Percentiles rank a stretch among this genome's conserved stretches.
Conservation (phyloP, 2,888 invertebrate species). For the Tolmerus cingulatus region DNA sequence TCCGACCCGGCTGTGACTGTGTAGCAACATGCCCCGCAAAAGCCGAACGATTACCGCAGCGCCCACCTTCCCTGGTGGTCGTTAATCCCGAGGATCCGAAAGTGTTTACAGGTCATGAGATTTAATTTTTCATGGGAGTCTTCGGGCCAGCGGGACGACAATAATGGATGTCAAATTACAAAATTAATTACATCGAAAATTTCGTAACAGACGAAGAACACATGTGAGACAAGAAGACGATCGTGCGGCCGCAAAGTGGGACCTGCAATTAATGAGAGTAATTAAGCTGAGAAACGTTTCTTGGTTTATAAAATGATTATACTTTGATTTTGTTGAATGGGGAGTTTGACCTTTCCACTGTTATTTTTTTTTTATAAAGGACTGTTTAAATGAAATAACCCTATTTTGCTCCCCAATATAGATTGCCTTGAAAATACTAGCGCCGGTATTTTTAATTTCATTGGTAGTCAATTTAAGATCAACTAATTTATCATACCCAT, state of each 20-base stretch:
- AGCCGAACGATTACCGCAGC: neutral
- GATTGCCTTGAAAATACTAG: too few relatives aligned
- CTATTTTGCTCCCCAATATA: too few relatives aligned
- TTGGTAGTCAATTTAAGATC: too few relatives aligned
- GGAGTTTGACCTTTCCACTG: too few relatives aligned
- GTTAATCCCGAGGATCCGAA: constrained; percentile 3
- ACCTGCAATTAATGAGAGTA: neutral
- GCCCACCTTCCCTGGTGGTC: neutral
- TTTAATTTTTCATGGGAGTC: constrained; percentile 29
- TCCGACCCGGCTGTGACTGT: neutral
- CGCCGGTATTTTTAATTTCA: too few relatives aligned
- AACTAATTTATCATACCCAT: too few relatives aligned
- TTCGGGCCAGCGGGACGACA: neutral
- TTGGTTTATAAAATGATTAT: neutral
- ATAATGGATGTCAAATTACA: constrained; percentile 32
- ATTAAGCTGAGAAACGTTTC: neutral
- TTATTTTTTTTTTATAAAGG: too few relatives aligned
- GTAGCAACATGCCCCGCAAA: neutral
- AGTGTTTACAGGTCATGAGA: constrained; percentile 42
- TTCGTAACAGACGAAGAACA: neutral
- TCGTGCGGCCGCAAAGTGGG: neutral
- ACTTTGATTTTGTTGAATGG: too few relatives aligned
- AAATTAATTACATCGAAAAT: constrained; percentile 38
- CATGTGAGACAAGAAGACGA: neutral
- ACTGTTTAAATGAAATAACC: too few relatives aligned